These are phyloP conservation scores for Rotaria magnacalcarata DNA, from an alignment of 2,888 invertebrate species.

Conservation along the genomic window DNA sequence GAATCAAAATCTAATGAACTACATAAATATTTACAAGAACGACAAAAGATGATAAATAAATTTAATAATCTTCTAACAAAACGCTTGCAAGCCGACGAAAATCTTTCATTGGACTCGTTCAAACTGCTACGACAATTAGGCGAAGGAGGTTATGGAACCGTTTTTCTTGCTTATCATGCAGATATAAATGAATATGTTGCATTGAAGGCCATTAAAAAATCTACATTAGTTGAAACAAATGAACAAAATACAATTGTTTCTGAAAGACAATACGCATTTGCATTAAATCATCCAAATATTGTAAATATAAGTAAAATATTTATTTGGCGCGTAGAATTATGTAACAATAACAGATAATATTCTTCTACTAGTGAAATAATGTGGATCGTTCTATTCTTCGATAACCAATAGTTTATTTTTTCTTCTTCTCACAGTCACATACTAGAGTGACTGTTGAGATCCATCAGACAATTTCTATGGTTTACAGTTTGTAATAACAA, in stretches of 20 bases:
- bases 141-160: slow-evolving; percentile 22
- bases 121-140: background rate
- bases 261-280: slow-evolving; percentile 29
- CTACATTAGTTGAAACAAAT: background rate
- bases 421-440: too few species aligned
- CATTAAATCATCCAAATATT: slow-evolving; percentile 23
- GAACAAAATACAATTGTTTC: background rate
- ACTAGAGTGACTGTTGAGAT: too few species aligned
- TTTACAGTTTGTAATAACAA: too few species aligned
- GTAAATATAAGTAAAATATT: background rate
- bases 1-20: background rate
- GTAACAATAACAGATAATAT: too few species aligned
- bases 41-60: background rate
- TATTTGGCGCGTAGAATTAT: too few species aligned
- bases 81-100: background rate
- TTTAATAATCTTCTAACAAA: background rate
- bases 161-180: slow-evolving; percentile 17
- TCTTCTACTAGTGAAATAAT: too few species aligned
- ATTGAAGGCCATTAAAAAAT: slow-evolving; percentile 12
- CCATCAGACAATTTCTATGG: too few species aligned
- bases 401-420: too few species aligned
- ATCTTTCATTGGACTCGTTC: background rate
- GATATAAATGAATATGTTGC: slow-evolving; percentile 16
- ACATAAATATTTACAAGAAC: slow-evolving; percentile 1
- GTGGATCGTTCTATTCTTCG: too few species aligned